A percentile compares a stretch with the other conserved stretches of the same genome.
These are phyloP conservation scores for Gerris buenoi DNA, from an alignment of 1,140 invertebrate species.

Conservation along the genomic window DNA sequence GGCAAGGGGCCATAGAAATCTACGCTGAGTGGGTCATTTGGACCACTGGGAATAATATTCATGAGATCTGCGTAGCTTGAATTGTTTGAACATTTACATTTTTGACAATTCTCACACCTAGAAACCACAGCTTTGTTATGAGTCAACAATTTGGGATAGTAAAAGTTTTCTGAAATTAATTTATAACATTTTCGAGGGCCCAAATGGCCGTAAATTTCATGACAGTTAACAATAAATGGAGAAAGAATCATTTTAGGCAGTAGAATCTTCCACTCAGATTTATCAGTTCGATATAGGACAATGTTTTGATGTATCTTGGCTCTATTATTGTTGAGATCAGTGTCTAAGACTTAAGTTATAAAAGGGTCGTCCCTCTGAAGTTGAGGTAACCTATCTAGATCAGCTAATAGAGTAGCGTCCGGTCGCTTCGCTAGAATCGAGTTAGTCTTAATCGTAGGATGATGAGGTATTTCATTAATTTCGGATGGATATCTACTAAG, in stretches of 20 bases:
- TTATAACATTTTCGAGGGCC: background rate
- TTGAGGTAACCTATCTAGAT: background rate
- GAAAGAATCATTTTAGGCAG: background rate
- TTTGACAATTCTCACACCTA: background rate
- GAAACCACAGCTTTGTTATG: background rate
- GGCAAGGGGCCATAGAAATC: background rate
- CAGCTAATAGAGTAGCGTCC: no score
- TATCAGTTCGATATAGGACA: background rate
- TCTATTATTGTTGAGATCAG: no score
- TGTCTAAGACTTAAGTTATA: no score
- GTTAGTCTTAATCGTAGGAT: no score
- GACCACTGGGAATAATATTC: background rate
- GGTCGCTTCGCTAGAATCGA: no score
- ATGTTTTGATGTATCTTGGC: no score
- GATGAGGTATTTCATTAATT: no score
- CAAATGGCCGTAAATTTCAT: background rate
- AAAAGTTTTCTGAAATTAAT: background rate
- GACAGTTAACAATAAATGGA: background rate
- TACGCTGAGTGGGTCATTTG: background rate
- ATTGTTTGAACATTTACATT: background rate
- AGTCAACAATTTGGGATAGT: background rate
- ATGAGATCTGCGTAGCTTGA: background rate
- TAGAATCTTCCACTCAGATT: background rate
- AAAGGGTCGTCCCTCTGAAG: no score
- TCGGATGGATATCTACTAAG: no score